These are phyloP conservation scores for Pandemis corylana DNA, from an alignment of 2,888 invertebrate genomes.

Conservation along the genomic window DNA sequence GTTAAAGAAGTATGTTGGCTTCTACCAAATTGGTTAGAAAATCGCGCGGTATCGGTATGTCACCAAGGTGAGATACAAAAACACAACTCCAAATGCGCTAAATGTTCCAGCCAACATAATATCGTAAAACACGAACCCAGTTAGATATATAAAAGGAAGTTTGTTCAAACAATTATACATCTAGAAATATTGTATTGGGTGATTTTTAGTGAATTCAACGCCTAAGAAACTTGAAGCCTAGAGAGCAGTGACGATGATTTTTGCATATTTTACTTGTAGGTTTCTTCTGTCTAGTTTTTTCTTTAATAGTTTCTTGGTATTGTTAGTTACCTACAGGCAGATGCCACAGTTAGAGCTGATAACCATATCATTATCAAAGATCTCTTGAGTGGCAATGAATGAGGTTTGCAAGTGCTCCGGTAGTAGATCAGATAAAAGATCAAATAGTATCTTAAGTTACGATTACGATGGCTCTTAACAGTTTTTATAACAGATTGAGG, in stretches of 20 bases:
- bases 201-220: no score
- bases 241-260: no score
- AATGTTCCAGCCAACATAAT: neutral
- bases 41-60: neutral
- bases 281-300: no score
- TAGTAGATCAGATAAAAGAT: slow-evolving; percentile 4
- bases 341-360: neutral
- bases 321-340: neutral
- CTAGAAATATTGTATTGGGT: no score
- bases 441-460: neutral
- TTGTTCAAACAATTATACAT: neutral
- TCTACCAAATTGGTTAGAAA: neutral
- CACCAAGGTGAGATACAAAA: neutral
- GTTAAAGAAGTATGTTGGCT: neutral
- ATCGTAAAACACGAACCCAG: neutral
- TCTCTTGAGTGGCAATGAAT: slow-evolving; percentile 3
- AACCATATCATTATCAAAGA: neutral
- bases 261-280: no score
- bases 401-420: neutral
- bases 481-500: slow-evolving; percentile 6
- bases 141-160: neutral
- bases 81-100: neutral
- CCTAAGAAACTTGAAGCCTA: no score
- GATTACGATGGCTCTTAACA: neutral
- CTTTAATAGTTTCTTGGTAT: neutral